Base-by-base conservation (phyloP, 1,140 invertebrate species). In the Ctenoplectra terminalis region DNA sequence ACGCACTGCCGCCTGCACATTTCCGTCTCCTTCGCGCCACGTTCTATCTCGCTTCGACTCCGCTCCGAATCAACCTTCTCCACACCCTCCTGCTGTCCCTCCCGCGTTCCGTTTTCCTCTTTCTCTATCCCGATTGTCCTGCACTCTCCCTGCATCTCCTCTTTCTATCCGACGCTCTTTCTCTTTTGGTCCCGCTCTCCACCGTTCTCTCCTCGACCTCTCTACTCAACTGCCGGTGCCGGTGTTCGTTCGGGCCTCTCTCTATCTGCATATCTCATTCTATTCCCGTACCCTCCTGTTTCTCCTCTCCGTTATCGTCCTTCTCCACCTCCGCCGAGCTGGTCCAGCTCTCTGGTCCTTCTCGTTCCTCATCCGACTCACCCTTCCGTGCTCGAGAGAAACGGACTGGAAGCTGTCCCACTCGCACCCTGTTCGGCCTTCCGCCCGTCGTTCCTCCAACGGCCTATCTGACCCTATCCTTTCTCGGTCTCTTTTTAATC, bases 1-100 rank as follows among this genome's bases (percentile, higher is more conserved):
- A 89, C 88, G 77, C 86, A 86, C 82, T 84, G 85, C 87, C 88
- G 86, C 81, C 88, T 91, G 89, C 88, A 52, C 67, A 85, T 89
- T 75, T 84, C 83, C 71, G 87, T 86, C 87, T 85, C 87, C 80
- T 85, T 88, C 76, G 81, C 82, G 66, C 89, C 74, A 52, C 78
- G 69, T 67, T 58, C 66, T 73, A 70, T 70, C 73, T 76, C 82
- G 74, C 83, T 85, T 26, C 69, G 63, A 40, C 83, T 63, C 8
- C 15, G 50, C 63, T 43, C 34, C 82, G 37, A 60, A 70, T 85
- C 70, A 72, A 63, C 77, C 52, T 61, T 74, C 80, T 60, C 64
- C 72, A 63, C 77, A 46, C 56, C 71, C 80, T 60, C 64, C 72
- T 72, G 76, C 84, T 84, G 75, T 84, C 78, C 40, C 82, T 81